These are phyloP conservation scores for Carabus problematicus DNA, from an alignment of 2,888 invertebrate species.

Conservation along the genomic window DNA sequence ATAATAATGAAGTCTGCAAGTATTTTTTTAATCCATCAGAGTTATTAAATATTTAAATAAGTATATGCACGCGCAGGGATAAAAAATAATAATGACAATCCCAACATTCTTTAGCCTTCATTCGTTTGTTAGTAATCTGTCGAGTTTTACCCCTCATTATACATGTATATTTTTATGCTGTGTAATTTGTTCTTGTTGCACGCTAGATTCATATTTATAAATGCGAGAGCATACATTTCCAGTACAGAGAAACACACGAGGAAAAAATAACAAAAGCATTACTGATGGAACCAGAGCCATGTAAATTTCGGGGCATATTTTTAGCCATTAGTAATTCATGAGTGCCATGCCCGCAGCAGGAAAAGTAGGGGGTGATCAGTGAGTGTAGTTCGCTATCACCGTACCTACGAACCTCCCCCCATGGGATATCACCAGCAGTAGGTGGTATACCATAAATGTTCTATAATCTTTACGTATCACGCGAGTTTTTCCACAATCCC, in stretches of 20 bases:
- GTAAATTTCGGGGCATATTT: conserved; percentile 36
- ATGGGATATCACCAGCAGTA: too few species aligned
- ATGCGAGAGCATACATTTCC: conserved; percentile 34
- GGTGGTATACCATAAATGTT: conserved; percentile 18
- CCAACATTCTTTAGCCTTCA: background rate
- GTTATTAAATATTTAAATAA: conserved; percentile 20
- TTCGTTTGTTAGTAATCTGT: background rate
- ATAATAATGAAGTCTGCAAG: conserved; percentile 18
- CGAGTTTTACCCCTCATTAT: background rate
- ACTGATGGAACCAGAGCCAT: conserved; percentile 14
- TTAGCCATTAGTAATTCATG: conserved; percentile 37
- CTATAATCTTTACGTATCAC: conserved; percentile 23
- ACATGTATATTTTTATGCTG: conserved; percentile 9
- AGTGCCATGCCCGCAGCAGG: conserved; percentile 15
- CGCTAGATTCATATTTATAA: conserved; percentile 38
- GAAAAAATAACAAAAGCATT: conserved; percentile 29
- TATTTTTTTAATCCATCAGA: conserved; percentile 32
- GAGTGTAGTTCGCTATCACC: too few species aligned
- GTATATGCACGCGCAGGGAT: background rate
- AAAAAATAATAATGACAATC: background rate
- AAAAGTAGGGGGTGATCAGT: conserved; percentile 1
- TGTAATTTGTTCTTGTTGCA: conserved; percentile 24
- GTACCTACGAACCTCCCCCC: too few species aligned
- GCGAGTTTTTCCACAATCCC: conserved; percentile 4
- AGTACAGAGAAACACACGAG: background rate